These are phyloP conservation scores for Phrynocephalus vlangalii DNA, from an alignment of 2,797 vertebrate genomes.

Conservation along the genomic window DNA sequence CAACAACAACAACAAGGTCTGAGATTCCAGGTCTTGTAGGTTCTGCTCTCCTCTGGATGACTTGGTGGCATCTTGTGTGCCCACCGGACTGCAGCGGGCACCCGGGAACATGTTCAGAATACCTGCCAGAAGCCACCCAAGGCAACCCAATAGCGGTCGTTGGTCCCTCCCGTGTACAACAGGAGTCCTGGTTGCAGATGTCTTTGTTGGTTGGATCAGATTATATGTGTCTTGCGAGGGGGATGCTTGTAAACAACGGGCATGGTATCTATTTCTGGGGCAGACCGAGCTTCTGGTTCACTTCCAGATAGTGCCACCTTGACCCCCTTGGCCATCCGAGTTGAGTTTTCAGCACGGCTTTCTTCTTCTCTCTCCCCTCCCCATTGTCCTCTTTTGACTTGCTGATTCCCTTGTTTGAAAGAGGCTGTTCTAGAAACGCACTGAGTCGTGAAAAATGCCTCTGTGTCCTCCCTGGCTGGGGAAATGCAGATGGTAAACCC, in stretches of 20 bases:
- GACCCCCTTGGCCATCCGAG: too few species aligned
- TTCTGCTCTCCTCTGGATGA: too few species aligned
- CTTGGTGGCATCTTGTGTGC: too few species aligned
- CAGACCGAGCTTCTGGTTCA: background rate
- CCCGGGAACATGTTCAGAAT: background rate
- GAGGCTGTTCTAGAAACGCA: slow-evolving; percentile 23
- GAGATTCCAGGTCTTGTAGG: too few species aligned
- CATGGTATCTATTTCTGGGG: background rate
- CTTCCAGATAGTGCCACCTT: background rate
- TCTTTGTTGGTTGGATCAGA: background rate
- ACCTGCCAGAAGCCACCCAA: background rate
- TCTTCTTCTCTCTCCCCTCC: too few species aligned
- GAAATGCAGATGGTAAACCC: background rate
- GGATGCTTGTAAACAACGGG: background rate
- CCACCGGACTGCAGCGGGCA: background rate
- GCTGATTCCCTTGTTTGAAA: background rate
- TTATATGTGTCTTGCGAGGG: background rate
- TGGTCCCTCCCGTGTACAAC: background rate
- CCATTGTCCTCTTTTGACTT: background rate
- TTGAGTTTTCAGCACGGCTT: too few species aligned
- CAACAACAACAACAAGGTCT: too few species aligned
- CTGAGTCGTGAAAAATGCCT: slow-evolving; percentile 17
- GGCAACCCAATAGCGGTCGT: background rate
- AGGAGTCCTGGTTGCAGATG: background rate
- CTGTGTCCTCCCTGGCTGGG: background rate